phyloP scores from a whole-genome alignment of 2,888 invertebrate genomes.

The Parascotia fuliginaria region DNA sequence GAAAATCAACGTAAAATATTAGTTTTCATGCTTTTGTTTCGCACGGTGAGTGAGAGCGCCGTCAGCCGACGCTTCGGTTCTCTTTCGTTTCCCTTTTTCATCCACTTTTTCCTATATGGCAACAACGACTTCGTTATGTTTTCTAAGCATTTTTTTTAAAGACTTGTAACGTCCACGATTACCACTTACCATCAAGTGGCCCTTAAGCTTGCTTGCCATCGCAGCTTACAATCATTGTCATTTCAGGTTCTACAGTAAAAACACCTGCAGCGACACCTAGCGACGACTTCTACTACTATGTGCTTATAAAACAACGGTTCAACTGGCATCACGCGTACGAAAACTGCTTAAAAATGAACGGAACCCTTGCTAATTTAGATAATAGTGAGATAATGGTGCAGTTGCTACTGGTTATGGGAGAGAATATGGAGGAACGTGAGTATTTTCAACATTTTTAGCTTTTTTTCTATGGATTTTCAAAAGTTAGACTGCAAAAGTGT shows the following conservation, averaged over 20 bases:
- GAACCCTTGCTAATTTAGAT: conserved; percentile 66
- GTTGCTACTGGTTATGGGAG: conserved; percentile 73
- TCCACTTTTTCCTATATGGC: too few relatives aligned
- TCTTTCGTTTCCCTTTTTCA: too few relatives aligned
- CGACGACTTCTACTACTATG: conserved; percentile 72
- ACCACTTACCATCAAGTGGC: too few relatives aligned
- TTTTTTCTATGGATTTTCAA: not conserved
- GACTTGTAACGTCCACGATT: not conserved
- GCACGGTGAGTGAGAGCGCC: too few relatives aligned
- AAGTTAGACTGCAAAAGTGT: conserved; percentile 3
- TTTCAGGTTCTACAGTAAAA: conserved; percentile 49
- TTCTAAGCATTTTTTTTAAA: too few relatives aligned
- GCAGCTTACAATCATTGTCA: too few relatives aligned
- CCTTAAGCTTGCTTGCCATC: too few relatives aligned
- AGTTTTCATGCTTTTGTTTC: too few relatives aligned
- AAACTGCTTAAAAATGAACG: conserved; percentile 74
- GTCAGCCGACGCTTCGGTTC: too few relatives aligned
- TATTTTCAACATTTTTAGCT: conserved; percentile 12
- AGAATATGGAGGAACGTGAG: conserved; percentile 75
- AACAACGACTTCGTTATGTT: too few relatives aligned
- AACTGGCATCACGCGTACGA: conserved; percentile 77
- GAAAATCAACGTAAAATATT: too few relatives aligned
- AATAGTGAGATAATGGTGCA: conserved; percentile 66
- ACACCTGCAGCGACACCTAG: conserved; percentile 56
- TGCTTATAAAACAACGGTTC: conserved; percentile 61